These are phyloP conservation scores for Tachina fera DNA, from an alignment of 2,888 invertebrate genomes.

Conservation along the genomic window DNA sequence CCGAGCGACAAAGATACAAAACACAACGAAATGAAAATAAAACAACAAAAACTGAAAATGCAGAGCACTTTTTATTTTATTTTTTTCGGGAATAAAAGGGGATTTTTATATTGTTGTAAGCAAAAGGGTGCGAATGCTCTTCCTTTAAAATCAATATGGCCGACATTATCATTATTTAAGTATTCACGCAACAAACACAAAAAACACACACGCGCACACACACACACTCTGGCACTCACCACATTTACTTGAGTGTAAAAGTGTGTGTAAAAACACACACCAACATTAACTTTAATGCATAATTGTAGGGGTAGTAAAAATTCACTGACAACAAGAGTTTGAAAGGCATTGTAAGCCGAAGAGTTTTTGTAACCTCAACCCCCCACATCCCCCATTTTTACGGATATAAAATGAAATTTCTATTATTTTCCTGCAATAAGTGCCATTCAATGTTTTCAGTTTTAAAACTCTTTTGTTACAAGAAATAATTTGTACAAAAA, in stretches of 20 bases:
- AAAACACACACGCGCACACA: neutral
- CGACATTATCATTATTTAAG: slow-evolving; percentile 71
- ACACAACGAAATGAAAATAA: neutral
- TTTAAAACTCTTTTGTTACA: slow-evolving; percentile 41
- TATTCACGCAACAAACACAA: slow-evolving; percentile 53
- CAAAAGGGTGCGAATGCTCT: slow-evolving; percentile 75
- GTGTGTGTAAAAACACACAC: slow-evolving; percentile 44
- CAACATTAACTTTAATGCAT: slow-evolving; percentile 5
- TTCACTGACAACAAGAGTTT: slow-evolving; percentile 43
- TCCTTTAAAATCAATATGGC: slow-evolving; percentile 76
- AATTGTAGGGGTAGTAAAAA: slow-evolving; percentile 52
- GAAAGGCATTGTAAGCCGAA: slow-evolving; percentile 47
- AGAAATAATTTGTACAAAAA: slow-evolving; percentile 1
- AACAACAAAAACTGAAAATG: slow-evolving; percentile 40
- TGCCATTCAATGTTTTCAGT: slow-evolving; percentile 72
- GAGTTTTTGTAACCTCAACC: neutral
- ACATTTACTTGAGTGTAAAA: slow-evolving; percentile 19
- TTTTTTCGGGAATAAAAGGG: slow-evolving; percentile 50
- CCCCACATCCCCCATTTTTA: neutral
- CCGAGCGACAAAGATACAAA: slow-evolving; percentile 25
- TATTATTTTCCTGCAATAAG: slow-evolving; percentile 56
- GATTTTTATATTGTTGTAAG: slow-evolving; percentile 57
- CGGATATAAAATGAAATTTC: slow-evolving; percentile 2
- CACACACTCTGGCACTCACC: neutral
- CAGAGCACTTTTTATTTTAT: slow-evolving; percentile 27